A percentile compares a stretch with the other conserved stretches of the same genome.
These are phyloP conservation scores for Timema cristinae DNA, from an alignment of 2,888 invertebrate genomes.

Conservation along the genomic window DNA sequence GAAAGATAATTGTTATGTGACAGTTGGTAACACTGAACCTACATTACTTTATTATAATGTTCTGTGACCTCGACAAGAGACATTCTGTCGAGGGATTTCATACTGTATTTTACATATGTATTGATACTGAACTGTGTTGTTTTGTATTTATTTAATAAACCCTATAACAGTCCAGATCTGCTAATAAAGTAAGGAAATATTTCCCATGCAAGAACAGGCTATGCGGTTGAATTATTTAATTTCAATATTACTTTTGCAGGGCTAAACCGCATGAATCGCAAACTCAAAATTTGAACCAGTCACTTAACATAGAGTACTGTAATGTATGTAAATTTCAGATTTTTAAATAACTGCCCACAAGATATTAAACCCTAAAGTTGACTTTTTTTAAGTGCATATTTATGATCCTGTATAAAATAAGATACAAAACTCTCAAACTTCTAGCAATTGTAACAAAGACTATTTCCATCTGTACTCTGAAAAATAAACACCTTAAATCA, in stretches of 20 bases:
- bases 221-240: background rate
- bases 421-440: conserved; percentile 7
- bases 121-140: too few relatives aligned
- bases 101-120: too few relatives aligned
- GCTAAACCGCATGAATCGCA: background rate
- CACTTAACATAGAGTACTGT: background rate
- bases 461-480: background rate
- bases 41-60: too few relatives aligned
- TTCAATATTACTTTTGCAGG: background rate
- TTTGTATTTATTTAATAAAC: too few relatives aligned
- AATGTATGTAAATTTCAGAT: conserved; percentile 12
- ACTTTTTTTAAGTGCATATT: background rate
- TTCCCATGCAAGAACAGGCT: too few relatives aligned
- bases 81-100: too few relatives aligned
- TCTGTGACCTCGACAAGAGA: too few relatives aligned
- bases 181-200: too few relatives aligned
- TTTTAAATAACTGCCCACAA: conserved; percentile 7
- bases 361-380: background rate
- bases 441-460: background rate
- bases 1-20: too few relatives aligned
- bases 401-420: background rate
- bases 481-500: background rate
- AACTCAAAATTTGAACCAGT: conserved; percentile 12
- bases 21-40: too few relatives aligned
- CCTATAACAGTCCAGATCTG: too few relatives aligned